Percentiles rank a stretch among this genome's conserved stretches.
Conservation (phyloP, 2,888 invertebrate species). For the Penaeus monodon region DNA sequence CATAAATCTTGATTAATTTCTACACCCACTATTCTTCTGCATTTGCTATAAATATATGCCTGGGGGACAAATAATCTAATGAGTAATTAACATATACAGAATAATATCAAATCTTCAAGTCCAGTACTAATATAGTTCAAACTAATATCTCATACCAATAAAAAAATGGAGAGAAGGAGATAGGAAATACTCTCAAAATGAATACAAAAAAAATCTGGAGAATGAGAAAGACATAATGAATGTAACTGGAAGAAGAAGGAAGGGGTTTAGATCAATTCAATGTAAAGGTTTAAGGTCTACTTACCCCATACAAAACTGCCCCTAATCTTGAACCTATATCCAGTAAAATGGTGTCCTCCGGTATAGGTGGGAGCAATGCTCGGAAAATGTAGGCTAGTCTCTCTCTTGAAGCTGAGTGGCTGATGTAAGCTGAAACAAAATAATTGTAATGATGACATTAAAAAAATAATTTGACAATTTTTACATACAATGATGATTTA, state of each 20-base stretch:
- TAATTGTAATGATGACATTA: background rate
- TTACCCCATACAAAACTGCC: conserved; percentile 78
- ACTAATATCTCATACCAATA: too few relatives aligned
- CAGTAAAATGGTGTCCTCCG: conserved; percentile 74
- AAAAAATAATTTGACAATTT: background rate
- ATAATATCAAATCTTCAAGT: too few relatives aligned
- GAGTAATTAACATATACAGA: background rate
- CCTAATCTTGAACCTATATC: conserved; percentile 82
- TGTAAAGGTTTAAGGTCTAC: conserved; percentile 32
- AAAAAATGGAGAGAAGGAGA: too few relatives aligned
- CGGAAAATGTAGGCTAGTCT: conserved; percentile 77
- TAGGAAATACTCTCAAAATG: too few relatives aligned
- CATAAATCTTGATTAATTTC: conserved; percentile 80
- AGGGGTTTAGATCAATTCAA: too few relatives aligned
- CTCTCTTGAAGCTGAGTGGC: conserved; percentile 78
- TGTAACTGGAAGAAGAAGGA: too few relatives aligned
- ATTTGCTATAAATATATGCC: conserved; percentile 71
- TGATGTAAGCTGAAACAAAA: conserved; percentile 73
- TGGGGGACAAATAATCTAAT: conserved; percentile 15
- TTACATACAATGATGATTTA: background rate
- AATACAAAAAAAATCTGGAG: too few relatives aligned
- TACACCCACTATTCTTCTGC: conserved; percentile 76
- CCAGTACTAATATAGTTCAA: too few relatives aligned
- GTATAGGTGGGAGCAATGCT: conserved; percentile 75
- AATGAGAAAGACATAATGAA: too few relatives aligned